phyloP scores from a whole-genome alignment of 2,113 vertebrate species.

The Arvicanthis niloticus region DNA sequence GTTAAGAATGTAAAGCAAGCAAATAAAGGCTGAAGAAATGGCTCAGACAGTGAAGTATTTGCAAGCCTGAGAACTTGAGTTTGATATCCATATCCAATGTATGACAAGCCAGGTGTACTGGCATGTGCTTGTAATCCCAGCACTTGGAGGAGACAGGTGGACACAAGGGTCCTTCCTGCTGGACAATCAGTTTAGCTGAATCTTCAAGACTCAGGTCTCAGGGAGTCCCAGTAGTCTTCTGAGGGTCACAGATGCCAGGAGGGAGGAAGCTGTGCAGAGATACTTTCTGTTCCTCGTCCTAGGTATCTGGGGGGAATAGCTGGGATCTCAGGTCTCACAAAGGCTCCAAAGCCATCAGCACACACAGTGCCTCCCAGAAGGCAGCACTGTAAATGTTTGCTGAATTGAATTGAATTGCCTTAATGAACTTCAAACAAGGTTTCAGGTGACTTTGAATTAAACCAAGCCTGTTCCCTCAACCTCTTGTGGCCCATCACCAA shows the following conservation, averaged over 20 bases:
- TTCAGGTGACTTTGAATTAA: constrained; percentile 77
- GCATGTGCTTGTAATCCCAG: not conserved
- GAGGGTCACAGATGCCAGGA: not conserved
- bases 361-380: not conserved
- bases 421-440: constrained; percentile 69
- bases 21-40: not conserved
- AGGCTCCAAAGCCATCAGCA: not conserved
- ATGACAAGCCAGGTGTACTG: not conserved
- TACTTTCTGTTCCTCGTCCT: not conserved
- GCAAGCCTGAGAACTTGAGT: not conserved
- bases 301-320: not conserved
- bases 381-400: constrained; percentile 15
- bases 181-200: not conserved
- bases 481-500: constrained; percentile 61
- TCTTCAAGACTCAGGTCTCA: not conserved
- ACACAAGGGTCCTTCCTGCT: not conserved
- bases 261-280: not conserved
- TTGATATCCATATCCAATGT: not conserved
- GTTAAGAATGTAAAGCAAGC: not conserved
- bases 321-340: not conserved
- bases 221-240: not conserved
- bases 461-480: constrained; percentile 63
- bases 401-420: constrained; percentile 56
- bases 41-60: not conserved
- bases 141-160: not conserved